phyloP scores from a whole-genome alignment of 2,113 vertebrate species.

The Malurus cyaneus region DNA sequence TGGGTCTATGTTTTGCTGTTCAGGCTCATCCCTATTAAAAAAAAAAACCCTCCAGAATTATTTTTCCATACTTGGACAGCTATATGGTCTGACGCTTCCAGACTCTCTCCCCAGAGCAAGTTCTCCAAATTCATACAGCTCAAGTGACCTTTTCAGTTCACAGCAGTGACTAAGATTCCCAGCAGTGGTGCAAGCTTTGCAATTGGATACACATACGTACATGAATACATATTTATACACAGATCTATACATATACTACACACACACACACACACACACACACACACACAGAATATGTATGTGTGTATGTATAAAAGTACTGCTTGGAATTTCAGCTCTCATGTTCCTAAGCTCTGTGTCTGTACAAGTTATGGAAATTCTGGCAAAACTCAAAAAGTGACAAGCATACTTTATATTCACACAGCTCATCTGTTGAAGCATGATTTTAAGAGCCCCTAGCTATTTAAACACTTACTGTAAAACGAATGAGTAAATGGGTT shows the following conservation, averaged over 20 bases:
- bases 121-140: slow-evolving; percentile 43
- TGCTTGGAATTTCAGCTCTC: not conserved
- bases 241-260: not conserved
- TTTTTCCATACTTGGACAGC: slow-evolving; percentile 35
- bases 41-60: not conserved
- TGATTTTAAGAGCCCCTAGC: slow-evolving; percentile 24
- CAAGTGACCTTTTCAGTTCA: slow-evolving; percentile 25
- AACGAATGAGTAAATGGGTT: not conserved
- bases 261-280: not conserved
- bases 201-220: not conserved
- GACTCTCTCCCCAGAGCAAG: slow-evolving; percentile 19
- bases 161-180: slow-evolving; percentile 3
- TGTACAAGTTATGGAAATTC: not conserved
- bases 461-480: slow-evolving; percentile 28
- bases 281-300: not conserved
- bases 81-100: not conserved
- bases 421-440: not conserved
- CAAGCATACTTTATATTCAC: slow-evolving; percentile 4
- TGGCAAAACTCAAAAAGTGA: not conserved
- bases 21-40: slow-evolving; percentile 11
- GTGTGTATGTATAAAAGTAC: not conserved
- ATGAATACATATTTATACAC: not conserved
- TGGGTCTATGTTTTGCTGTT: not conserved
- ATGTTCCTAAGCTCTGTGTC: not conserved
- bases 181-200: not conserved